phyloP scores from a whole-genome alignment of 2,797 vertebrate species.

The Characodon lateralis region DNA sequence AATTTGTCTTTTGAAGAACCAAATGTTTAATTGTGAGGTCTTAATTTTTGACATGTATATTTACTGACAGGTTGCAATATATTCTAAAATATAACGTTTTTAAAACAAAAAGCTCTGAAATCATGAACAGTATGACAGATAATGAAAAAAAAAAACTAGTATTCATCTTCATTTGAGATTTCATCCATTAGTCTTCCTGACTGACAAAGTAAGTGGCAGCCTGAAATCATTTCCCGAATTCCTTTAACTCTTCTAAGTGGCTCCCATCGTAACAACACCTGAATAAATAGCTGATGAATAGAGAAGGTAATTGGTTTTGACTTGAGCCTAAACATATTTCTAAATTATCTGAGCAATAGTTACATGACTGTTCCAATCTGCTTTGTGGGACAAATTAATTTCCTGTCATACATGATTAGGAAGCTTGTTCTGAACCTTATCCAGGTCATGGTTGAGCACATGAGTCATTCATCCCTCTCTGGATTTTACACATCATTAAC shows the following conservation, averaged over 20 bases:
- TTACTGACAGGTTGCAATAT: not conserved
- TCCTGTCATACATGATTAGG: slow-evolving; percentile 68
- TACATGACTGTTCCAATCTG: slow-evolving; percentile 40
- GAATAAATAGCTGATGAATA: slow-evolving; percentile 65
- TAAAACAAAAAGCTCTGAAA: not conserved
- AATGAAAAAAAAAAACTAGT: slow-evolving; percentile 18
- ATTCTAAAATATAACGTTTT: not conserved
- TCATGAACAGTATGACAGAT: not conserved
- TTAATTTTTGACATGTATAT: not conserved
- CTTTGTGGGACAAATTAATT: slow-evolving; percentile 59
- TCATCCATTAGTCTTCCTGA: slow-evolving; percentile 30
- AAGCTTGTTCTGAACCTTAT: slow-evolving; percentile 47
- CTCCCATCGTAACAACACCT: slow-evolving; percentile 26
- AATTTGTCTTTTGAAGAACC: not conserved
- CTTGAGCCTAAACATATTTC: slow-evolving; percentile 49
- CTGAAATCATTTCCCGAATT: slow-evolving; percentile 47
- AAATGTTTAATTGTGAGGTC: too few relatives aligned
- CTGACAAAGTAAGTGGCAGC: slow-evolving; percentile 23
- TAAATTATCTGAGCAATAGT: slow-evolving; percentile 40
- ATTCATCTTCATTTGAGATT: slow-evolving; percentile 43
- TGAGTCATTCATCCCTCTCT: slow-evolving; percentile 34
- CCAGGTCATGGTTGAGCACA: slow-evolving; percentile 37
- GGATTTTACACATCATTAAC: slow-evolving; percentile 39
- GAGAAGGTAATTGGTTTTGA: slow-evolving; percentile 61
- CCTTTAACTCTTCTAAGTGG: slow-evolving; percentile 44